Percentiles rank a stretch among this genome's conserved stretches.
Conservation (phyloP, 2,797 vertebrate species). For the Malacoraja senta region DNA sequence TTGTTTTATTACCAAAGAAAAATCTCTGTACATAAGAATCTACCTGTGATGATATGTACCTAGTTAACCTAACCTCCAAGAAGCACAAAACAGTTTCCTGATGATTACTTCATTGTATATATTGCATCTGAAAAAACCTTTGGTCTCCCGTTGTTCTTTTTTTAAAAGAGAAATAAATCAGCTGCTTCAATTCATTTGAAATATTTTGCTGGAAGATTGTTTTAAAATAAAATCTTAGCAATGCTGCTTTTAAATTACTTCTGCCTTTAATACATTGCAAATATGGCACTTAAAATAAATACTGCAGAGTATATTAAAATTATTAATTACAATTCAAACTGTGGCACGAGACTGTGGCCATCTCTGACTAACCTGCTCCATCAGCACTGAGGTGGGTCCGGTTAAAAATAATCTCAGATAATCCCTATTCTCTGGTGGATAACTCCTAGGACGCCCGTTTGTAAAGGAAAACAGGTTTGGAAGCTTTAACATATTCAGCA, state of each 20-base stretch:
- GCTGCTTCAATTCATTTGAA: not conserved
- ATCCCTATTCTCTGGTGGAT: constrained; percentile 53
- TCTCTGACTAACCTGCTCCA: constrained; percentile 32
- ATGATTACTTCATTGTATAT: not conserved
- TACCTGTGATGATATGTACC: not conserved
- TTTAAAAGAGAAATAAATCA: not conserved
- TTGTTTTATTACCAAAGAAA: not conserved
- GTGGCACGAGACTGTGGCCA: constrained; percentile 50
- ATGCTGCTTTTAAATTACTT: not conserved
- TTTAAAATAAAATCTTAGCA: not conserved
- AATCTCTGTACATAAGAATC: not conserved
- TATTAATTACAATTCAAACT: constrained; percentile 31
- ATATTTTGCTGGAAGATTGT: not conserved
- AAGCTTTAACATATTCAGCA: constrained; percentile 51
- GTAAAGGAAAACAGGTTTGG: constrained; percentile 56
- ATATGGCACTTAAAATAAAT: not conserved
- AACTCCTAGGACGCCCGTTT: constrained; percentile 51
- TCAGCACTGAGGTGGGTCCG: constrained; percentile 56
- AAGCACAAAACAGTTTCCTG: not conserved
- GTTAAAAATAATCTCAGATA: constrained; percentile 56
- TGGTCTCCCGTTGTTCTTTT: not conserved
- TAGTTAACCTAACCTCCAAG: not conserved
- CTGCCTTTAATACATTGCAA: not conserved
- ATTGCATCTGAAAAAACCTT: not conserved
- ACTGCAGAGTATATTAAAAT: not conserved